Evolutionary conservation across 2,797 vertebrate species (phyloP), one percentile per base, ranked within the genome.

Genomic region (Luscinia luscinia): DNA sequence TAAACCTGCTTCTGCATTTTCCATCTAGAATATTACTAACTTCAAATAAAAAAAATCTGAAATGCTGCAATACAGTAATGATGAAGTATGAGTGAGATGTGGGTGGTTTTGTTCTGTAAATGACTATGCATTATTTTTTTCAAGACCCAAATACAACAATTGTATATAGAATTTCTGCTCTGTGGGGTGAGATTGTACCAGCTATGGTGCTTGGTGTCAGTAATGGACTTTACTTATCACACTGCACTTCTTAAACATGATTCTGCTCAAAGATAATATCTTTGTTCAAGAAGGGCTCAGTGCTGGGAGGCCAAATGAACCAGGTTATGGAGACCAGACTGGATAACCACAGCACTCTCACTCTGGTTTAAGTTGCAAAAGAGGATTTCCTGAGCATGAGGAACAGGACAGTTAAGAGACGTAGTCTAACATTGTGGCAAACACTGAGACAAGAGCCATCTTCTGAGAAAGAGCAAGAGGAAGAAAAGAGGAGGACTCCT

Each of bases 1-100:
- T 79, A 75, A 94, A 91, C 38, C 28, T 84, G 66, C 16, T 92
- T 93, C 87, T 93, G 67, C 70, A 83, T 94, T 97, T 95, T 49
- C 34, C 40, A 24, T 73, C 48, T 82, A 82, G 23, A 38, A 12
- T 49, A 57, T 72, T 51, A 28, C 82, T 88, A 89, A 80, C 41
- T 73, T 81, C 45, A 86, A 66, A 81, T 55, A 11, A 27, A 48
- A 75, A 18, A 22, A n/a, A 9, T 59, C 73, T 46, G 15, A 88
- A 76, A 57, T 84, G 67, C 38, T 79, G 88, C 67, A 93, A 80
- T 89, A 69, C 18, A 1, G 0, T 61, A 74, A 73, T 68, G 73
- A 57, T 49, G 70, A 93, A 91, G 69, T 78, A 62, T 36, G 38
- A 36, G 38, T 52, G 49, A 64, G 11, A 9, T 69, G 36, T 67